Evolutionary conservation across 2,113 vertebrate species (phyloP).

Genomic region (Nanorana parkeri): DNA sequence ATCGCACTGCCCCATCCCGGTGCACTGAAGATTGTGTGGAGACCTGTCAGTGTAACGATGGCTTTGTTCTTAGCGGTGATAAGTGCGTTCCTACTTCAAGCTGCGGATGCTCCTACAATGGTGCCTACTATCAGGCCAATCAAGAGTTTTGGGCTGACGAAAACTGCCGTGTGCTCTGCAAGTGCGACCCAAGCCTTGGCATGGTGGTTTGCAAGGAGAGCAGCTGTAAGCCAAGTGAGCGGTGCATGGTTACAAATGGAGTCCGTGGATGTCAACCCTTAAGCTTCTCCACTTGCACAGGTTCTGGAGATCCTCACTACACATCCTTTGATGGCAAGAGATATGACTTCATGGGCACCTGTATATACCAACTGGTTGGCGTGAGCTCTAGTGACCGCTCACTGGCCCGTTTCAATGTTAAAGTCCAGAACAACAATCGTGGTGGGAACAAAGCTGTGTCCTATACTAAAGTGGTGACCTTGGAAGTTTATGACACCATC

Average conservation of each 20-base stretch:
- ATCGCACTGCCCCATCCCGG: conserved; percentile 62
- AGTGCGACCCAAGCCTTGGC: conserved; percentile 55
- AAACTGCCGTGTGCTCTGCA: conserved; percentile 58
- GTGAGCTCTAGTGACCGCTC: conserved; percentile 52
- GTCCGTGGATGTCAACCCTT: conserved; percentile 36
- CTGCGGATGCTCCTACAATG: conserved; percentile 72
- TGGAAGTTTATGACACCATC: conserved; percentile 57
- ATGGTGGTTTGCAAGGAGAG: conserved; percentile 38
- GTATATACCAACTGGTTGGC: conserved; percentile 60
- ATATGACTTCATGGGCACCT: conserved; percentile 61
- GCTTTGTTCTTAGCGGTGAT: conserved; percentile 65
- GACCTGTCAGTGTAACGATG: conserved; percentile 72
- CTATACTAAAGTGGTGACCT: conserved; percentile 57
- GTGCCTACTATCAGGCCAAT: conserved; percentile 59
- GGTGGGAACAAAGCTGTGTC: conserved; percentile 47
- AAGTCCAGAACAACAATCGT: conserved; percentile 60
- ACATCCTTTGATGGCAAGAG: conserved; percentile 58
- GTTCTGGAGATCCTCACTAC: conserved; percentile 58
- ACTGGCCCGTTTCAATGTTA: conserved; percentile 54
- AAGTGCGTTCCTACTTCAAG: conserved; percentile 62
- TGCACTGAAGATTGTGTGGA: conserved; percentile 69
- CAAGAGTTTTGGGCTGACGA: conserved; percentile 64
- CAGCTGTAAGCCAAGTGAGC: conserved; percentile 43
- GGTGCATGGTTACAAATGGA: conserved; percentile 39
- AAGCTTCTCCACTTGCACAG: conserved; percentile 57